Evolutionary conservation across 2,797 vertebrate genomes (phyloP).

Genomic region (Hybognathus amarus): DNA sequence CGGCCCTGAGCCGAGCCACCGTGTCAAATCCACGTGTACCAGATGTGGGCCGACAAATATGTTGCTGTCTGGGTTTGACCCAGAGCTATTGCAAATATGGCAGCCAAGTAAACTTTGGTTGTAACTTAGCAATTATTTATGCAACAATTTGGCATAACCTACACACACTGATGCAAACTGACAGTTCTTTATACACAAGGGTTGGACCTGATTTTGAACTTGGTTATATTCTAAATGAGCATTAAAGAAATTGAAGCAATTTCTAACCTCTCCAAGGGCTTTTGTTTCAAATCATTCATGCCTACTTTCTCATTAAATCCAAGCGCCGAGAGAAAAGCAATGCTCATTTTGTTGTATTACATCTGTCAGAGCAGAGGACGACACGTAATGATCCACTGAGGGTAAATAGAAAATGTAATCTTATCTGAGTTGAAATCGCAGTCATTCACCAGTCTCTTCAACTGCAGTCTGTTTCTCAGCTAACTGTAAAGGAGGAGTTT

Average conservation of each 20-base stretch:
- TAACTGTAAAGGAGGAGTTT: slow-evolving; percentile 13
- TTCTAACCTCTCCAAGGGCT: background rate
- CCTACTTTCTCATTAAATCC: slow-evolving; percentile 33
- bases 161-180: background rate
- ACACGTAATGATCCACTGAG: slow-evolving; percentile 27
- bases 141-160: background rate
- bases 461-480: slow-evolving; percentile 30
- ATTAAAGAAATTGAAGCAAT: slow-evolving; percentile 2
- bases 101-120: background rate
- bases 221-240: background rate
- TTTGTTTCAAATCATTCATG: slow-evolving; percentile 20
- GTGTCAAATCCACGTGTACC: too few relatives aligned
- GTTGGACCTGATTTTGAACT: background rate
- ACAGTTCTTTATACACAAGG: background rate
- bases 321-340: background rate
- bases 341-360: slow-evolving; percentile 14
- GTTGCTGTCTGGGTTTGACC: too few relatives aligned
- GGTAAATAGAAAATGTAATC: slow-evolving; percentile 30
- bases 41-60: too few relatives aligned
- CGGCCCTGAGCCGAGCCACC: too few relatives aligned
- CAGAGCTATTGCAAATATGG: background rate
- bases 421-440: slow-evolving; percentile 25
- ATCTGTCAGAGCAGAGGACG: slow-evolving; percentile 26
- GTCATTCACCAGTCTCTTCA: background rate
- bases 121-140: background rate